Percentiles rank a stretch among this genome's conserved stretches.
phyloP scores from a whole-genome alignment of 2,888 invertebrate species.

The Ecdyonurus torrentis region DNA sequence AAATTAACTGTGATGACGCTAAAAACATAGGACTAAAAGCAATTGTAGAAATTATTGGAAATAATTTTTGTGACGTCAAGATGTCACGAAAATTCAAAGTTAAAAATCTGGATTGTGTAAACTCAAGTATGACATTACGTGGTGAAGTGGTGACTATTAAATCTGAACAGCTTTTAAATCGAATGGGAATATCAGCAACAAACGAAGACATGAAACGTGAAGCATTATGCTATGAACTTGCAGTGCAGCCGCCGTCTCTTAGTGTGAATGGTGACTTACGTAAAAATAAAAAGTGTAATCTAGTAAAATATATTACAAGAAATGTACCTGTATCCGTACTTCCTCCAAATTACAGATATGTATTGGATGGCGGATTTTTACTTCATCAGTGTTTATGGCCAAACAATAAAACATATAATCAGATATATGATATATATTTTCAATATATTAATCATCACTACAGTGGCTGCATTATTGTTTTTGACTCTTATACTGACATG shows the following conservation, averaged over 20 bases:
- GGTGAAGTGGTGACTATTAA: not conserved
- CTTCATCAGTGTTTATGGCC: not conserved
- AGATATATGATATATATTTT: not conserved
- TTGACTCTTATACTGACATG: not conserved
- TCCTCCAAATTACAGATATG: not conserved
- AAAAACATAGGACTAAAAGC: not conserved
- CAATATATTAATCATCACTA: not conserved
- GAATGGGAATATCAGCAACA: not conserved
- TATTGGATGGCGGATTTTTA: not conserved
- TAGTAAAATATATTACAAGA: not conserved
- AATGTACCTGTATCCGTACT: not conserved
- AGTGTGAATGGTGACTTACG: not conserved
- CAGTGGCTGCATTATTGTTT: not conserved
- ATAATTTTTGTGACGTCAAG: not conserved
- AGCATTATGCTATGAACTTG: not conserved
- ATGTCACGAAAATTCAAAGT: not conserved
- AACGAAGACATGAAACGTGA: not conserved
- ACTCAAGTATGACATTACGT: not conserved
- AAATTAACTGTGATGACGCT: not conserved
- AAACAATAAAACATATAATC: not conserved
- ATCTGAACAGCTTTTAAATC: not conserved
- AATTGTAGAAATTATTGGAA: not conserved
- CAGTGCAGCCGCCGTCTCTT: not conserved
- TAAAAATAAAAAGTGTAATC: not conserved
- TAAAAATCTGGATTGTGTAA: not conserved